These are phyloP conservation scores for Dugesia japonica DNA, from an alignment of 2,888 invertebrate genomes.

Conservation along the genomic window DNA sequence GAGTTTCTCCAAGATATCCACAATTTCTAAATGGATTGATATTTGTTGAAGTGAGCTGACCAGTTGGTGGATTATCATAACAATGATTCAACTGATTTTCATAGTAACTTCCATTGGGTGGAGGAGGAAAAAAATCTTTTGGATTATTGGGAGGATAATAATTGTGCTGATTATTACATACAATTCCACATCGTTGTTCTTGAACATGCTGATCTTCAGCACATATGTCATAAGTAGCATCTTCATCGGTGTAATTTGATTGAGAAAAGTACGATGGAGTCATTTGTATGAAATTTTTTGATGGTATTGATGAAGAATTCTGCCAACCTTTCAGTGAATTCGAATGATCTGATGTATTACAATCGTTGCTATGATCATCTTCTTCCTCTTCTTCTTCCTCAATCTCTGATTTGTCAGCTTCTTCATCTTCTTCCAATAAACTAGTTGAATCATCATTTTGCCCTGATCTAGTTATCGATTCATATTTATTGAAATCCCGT, in stretches of 20 bases:
- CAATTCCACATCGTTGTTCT: background rate
- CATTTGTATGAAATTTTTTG: background rate
- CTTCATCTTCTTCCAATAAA: conserved; percentile 2
- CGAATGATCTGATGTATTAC: conserved; percentile 5
- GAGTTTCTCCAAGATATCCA: conserved; percentile 3
- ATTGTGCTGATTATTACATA: background rate
- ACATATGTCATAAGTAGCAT: background rate
- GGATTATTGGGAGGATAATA: background rate
- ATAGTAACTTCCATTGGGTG: background rate
- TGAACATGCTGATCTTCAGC: background rate
- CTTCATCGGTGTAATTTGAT: background rate
- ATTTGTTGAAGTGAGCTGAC: background rate
- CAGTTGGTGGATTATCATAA: conserved; percentile 1
- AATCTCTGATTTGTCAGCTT: background rate
- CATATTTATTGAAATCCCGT: background rate
- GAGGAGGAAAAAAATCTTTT: conserved; percentile 4
- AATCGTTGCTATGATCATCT: conserved; percentile 1
- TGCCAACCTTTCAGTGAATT: background rate
- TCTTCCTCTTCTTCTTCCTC: background rate
- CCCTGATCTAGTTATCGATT: background rate
- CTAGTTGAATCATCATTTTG: conserved; percentile 10
- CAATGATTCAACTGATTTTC: conserved; percentile 10
- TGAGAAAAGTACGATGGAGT: conserved; percentile 1
- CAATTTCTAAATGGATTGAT: conserved; percentile 15
- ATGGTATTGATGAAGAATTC: background rate